phyloP scores from a whole-genome alignment of 1,140 invertebrate genomes.

The Subanguina moxae region DNA sequence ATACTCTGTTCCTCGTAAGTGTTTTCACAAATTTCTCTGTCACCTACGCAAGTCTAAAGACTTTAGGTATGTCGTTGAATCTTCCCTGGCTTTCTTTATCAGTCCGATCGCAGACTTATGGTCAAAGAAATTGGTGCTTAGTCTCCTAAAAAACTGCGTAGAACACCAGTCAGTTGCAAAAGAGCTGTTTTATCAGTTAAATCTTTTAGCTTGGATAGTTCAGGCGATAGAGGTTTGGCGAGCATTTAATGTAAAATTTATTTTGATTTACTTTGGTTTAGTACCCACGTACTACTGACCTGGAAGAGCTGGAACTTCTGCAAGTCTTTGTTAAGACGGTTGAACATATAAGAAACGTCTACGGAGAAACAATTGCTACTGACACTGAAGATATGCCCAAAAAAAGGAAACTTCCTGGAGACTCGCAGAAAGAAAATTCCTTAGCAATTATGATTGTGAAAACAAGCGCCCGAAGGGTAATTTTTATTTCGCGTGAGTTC shows the following conservation, averaged over 20 bases:
- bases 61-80: constrained; percentile 23
- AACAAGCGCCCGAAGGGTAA: background rate
- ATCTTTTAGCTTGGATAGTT: constrained; percentile 20
- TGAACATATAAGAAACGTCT: background rate
- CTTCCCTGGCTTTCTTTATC: constrained; percentile 13
- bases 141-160: constrained; percentile 16
- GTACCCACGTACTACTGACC: constrained; percentile 2
- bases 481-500: background rate
- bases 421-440: background rate
- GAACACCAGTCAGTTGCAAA: constrained; percentile 16
- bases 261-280: background rate
- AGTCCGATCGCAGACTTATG: constrained; percentile 26
- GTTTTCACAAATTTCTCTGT: background rate
- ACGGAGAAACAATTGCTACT: background rate
- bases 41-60: background rate
- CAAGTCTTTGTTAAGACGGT: background rate
- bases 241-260: background rate
- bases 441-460: background rate
- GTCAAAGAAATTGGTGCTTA: constrained; percentile 14
- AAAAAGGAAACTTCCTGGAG: background rate
- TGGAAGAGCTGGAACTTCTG: background rate
- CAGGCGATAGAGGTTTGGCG: constrained; percentile 15
- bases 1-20: constrained; percentile 43
- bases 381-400: background rate
- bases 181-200: constrained; percentile 19